Evolutionary conservation across 1,140 invertebrate genomes (phyloP).

Genomic region (Gonatopus flavifemur): DNA sequence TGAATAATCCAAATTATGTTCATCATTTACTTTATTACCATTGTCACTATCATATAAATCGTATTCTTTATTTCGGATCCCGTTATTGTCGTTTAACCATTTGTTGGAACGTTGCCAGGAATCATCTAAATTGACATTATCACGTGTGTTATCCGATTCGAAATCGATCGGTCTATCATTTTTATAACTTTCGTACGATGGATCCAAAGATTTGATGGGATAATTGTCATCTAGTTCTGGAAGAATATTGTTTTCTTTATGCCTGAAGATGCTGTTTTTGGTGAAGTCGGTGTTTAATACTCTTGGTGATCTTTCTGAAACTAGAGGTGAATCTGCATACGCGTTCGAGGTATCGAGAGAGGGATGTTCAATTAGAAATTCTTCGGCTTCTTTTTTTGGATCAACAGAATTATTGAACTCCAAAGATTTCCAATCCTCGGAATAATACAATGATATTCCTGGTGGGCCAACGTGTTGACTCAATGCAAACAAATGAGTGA

Average conservation of each 20-base stretch:
- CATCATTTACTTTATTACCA: slow-evolving; percentile 16
- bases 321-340: slow-evolving; percentile 14
- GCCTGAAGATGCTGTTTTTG: slow-evolving; percentile 9
- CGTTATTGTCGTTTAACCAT: slow-evolving; percentile 28
- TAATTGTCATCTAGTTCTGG: slow-evolving; percentile 10
- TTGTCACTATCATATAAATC: slow-evolving; percentile 35
- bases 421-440: slow-evolving; percentile 46
- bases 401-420: slow-evolving; percentile 57
- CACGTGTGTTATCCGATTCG: slow-evolving; percentile 1
- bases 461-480: slow-evolving; percentile 69
- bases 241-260: slow-evolving; percentile 13
- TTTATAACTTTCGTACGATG: slow-evolving; percentile 8
- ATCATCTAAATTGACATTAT: slow-evolving; percentile 8
- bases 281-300: slow-evolving; percentile 13
- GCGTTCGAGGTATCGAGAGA: slow-evolving; percentile 16
- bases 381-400: slow-evolving; percentile 46
- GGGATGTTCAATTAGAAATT: slow-evolving; percentile 41
- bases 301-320: slow-evolving; percentile 23
- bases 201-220: slow-evolving; percentile 9
- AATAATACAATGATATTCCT: slow-evolving; percentile 61
- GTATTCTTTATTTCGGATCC: slow-evolving; percentile 35
- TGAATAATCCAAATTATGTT: slow-evolving; percentile 21
- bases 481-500: slow-evolving; percentile 70
- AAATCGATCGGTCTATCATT: slow-evolving; percentile 1
- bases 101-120: slow-evolving; percentile 26